phyloP scores from a whole-genome alignment of 2,888 invertebrate species.

The Scaptomyza parva region DNA sequence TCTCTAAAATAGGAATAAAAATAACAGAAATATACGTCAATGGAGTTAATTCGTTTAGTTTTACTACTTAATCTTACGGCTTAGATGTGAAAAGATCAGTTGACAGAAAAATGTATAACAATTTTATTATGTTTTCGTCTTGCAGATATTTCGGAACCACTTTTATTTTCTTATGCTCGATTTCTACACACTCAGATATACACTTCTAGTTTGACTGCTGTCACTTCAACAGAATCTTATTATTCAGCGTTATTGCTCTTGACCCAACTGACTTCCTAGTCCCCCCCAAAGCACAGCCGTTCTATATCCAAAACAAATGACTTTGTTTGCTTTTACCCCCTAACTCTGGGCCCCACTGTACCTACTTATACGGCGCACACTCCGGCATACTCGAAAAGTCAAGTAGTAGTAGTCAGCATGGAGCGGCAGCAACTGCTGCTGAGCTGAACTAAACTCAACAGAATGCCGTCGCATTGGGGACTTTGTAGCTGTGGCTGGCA shows the following conservation, averaged over 20 bases:
- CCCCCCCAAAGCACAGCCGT: slow-evolving; percentile 18
- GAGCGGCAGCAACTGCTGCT: slow-evolving; percentile 35
- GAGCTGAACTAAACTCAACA: slow-evolving; percentile 18
- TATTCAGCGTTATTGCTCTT: slow-evolving; percentile 75
- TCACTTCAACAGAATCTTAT: slow-evolving; percentile 60
- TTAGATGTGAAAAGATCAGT: not conserved
- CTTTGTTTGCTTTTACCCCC: slow-evolving; percentile 64
- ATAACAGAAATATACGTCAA: not conserved
- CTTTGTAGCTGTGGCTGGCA: slow-evolving; percentile 22
- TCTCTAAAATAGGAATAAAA: not conserved
- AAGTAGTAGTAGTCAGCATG: slow-evolving; percentile 48
- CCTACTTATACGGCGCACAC: slow-evolving; percentile 8
- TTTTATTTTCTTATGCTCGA: slow-evolving; percentile 28
- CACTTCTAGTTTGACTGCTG: slow-evolving; percentile 18
- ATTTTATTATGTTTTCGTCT: no score
- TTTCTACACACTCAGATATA: slow-evolving; percentile 12
- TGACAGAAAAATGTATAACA: not conserved
- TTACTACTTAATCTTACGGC: no score
- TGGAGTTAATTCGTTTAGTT: no score
- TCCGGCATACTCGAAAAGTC: slow-evolving; percentile 65
- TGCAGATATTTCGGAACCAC: slow-evolving; percentile 4
- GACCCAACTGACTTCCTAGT: slow-evolving; percentile 50
- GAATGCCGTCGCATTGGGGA: slow-evolving; percentile 32
- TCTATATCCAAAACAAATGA: slow-evolving; percentile 61
- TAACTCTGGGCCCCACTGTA: not conserved